These are phyloP conservation scores for Hedychridium roseum DNA, from an alignment of 2,888 invertebrate genomes.

Conservation along the genomic window DNA sequence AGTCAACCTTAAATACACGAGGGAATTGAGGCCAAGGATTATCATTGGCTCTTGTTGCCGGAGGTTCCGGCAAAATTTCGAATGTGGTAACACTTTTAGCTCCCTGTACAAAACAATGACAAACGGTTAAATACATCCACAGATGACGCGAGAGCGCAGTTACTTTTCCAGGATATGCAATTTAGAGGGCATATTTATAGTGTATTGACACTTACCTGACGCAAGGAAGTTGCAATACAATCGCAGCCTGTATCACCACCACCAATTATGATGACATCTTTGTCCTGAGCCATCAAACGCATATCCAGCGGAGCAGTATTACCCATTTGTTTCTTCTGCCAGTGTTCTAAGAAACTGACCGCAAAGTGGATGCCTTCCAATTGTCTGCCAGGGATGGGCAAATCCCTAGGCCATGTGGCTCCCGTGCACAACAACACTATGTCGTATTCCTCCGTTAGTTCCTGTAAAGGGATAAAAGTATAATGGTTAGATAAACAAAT, in stretches of 20 bases:
- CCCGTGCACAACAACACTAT: conserved; percentile 92
- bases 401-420: conserved; percentile 95
- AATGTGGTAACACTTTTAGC: conserved; percentile 93
- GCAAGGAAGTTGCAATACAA: conserved; percentile 96
- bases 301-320: conserved; percentile 64
- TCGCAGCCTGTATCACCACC: conserved; percentile 93
- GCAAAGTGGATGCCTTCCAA: conserved; percentile 95
- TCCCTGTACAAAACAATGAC: conserved; percentile 70
- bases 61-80: conserved; percentile 96
- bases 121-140: neutral
- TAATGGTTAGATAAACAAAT: conserved; percentile 1
- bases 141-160: neutral
- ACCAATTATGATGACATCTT: conserved; percentile 91
- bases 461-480: conserved; percentile 20
- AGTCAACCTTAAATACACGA: conserved; percentile 93
- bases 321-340: conserved; percentile 94
- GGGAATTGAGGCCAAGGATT: conserved; percentile 99
- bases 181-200: neutral
- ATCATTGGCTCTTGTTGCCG: conserved; percentile 78
- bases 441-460: conserved; percentile 66
- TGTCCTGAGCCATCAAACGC: conserved; percentile 84
- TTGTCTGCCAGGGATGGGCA: conserved; percentile 85
- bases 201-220: conserved; percentile 67
- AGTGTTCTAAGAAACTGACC: conserved; percentile 95
- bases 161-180: neutral